Evolutionary conservation across 1,140 invertebrate species (phyloP), one percentile per base, ranked within the genome.

Genomic region (Heliconius hermathena): DNA sequence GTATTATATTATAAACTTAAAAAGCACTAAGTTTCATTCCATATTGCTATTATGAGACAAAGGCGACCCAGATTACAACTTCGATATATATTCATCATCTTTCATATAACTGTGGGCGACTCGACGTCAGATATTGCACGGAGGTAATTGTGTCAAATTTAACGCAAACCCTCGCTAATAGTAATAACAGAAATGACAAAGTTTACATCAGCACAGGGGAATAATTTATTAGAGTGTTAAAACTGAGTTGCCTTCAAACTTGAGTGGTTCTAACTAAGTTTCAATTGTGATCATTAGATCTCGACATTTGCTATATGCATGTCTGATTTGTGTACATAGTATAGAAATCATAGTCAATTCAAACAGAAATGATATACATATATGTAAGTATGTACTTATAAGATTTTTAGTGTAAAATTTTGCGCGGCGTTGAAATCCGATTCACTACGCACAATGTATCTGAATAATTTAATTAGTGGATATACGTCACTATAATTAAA

Each of bases 111-210:
- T 57, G 73, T 38, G 29, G 26, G 13, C 9, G n/a, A 38, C 52
- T 20, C 22, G 4, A 29, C 60, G 60, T 66, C 26, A 16, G 60
- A 66, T n/a, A 66, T 66, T 16, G 26, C 49, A 20, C 0, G 26
- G 18, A 54, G 73, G 8, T 74, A 74, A 74, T 74, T 57, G 49
- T 29, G 22, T 74, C 52, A 38, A 36, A 57, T 74, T 74, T 74
- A 74, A 74, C 33, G 13, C 33, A 33, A 74, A 36, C 49, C 33
- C 36, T 60, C 20, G 26, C 60, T 66, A 26, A 66, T 66, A 6
- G 3, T 66, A 29, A 66, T 66, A 66, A 66, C 3, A 16, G 60
- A 66, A 66, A 66, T 66, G 36, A 76, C 22, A 66, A 76, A 76
- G 54, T 76, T 76, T 46, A 2, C 5, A 26, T 46, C 57, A 76